Conservation (phyloP, 2,113 vertebrate genomes). For the Holacanthus passer region DNA sequence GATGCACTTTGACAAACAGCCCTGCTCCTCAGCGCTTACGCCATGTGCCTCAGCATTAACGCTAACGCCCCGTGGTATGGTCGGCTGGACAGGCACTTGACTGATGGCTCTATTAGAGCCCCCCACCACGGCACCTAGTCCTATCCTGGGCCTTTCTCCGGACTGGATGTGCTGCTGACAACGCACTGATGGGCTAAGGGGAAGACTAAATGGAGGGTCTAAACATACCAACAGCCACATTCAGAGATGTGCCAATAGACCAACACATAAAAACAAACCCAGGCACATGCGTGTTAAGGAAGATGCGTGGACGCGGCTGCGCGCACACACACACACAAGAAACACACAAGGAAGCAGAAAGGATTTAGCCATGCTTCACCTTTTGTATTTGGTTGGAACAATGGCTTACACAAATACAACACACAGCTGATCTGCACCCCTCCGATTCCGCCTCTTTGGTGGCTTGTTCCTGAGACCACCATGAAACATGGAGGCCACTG, state of each 20-base stretch:
- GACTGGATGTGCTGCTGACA: conserved; percentile 90
- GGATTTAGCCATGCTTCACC: conserved; percentile 97
- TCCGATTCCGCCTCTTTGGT: conserved; percentile 89
- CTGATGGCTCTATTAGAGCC: conserved; percentile 92
- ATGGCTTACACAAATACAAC: conserved; percentile 92
- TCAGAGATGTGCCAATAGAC: conserved; percentile 55
- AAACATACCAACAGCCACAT: conserved; percentile 75
- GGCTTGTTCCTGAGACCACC: conserved; percentile 93
- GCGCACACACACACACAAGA: conserved; percentile 67
- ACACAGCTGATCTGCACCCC: conserved; percentile 88
- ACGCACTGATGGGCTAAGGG: conserved; percentile 85
- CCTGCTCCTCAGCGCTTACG: conserved; percentile 76
- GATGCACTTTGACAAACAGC: conserved; percentile 85
- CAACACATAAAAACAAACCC: conserved; percentile 56
- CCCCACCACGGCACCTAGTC: conserved; percentile 89
- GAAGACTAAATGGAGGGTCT: conserved; percentile 81
- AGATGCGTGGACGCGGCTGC: conserved; percentile 48
- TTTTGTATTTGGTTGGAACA: conserved; percentile 94
- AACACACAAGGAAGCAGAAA: conserved; percentile 86
- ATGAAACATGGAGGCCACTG: conserved; percentile 91
- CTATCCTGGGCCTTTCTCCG: conserved; percentile 83
- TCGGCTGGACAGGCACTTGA: conserved; percentile 89
- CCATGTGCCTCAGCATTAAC: conserved; percentile 81
- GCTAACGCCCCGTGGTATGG: conserved; percentile 78
- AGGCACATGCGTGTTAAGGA: conserved; percentile 41